Conservation (phyloP, 2,797 vertebrate genomes). For the Ara ararauna region DNA sequence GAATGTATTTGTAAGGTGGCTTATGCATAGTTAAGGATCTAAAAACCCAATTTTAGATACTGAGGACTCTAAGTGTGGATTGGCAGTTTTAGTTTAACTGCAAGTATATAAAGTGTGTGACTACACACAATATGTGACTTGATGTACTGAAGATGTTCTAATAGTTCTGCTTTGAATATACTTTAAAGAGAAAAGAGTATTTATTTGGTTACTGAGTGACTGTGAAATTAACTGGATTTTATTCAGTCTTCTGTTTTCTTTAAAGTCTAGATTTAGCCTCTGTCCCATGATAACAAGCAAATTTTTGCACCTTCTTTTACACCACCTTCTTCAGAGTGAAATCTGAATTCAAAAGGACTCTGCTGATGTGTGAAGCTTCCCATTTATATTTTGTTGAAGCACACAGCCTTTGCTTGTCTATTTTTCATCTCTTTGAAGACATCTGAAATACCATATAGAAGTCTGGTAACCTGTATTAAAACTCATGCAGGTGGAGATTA, state of each 20-base stretch:
- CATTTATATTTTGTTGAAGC: background rate
- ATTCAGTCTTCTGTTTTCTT: background rate
- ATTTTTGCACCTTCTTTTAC: background rate
- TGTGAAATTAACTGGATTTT: background rate
- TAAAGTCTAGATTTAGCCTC: background rate
- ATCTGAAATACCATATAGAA: background rate
- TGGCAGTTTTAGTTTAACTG: constrained; percentile 7
- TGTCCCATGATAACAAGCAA: background rate
- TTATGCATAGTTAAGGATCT: constrained; percentile 4
- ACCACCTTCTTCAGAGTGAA: background rate
- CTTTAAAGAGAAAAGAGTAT: background rate
- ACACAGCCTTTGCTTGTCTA: background rate
- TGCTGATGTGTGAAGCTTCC: background rate
- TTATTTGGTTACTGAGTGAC: background rate
- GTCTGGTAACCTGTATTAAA: background rate
- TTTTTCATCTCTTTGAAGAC: background rate
- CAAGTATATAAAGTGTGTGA: constrained; percentile 5
- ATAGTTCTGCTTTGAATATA: background rate
- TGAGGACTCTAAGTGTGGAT: background rate
- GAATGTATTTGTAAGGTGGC: background rate
- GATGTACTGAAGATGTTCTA: background rate
- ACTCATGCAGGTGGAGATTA: background rate
- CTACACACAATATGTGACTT: background rate
- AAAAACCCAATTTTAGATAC: constrained; percentile 17
- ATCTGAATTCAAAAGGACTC: background rate